Conservation (phyloP, 2,888 invertebrate genomes). For the Thumatha senex region DNA sequence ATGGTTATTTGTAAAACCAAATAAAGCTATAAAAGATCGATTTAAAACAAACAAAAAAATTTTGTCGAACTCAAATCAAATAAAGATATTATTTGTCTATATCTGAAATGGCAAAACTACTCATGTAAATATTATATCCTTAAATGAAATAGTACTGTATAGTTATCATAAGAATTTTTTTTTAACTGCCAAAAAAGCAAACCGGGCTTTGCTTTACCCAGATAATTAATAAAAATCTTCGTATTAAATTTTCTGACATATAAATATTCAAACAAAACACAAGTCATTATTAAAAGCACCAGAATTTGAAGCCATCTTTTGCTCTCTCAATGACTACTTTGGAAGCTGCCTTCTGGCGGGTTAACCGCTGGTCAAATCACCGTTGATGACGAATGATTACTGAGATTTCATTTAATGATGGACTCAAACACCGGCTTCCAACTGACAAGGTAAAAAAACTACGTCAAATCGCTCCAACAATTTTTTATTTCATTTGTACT, state of each 20-base stretch:
- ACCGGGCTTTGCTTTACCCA: no score
- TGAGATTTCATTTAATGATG: slow-evolving; percentile 77
- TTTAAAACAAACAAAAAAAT: background rate
- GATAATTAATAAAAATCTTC: no score
- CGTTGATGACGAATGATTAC: slow-evolving; percentile 81
- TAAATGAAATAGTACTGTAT: no score
- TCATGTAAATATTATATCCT: no score
- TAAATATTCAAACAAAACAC: slow-evolving; percentile 38
- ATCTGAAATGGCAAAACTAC: no score
- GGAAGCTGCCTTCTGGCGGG: slow-evolving; percentile 63
- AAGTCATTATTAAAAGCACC: slow-evolving; percentile 48
- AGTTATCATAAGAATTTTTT: no score
- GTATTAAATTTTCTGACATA: slow-evolving; percentile 10
- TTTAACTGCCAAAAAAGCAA: no score
- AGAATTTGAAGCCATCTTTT: slow-evolving; percentile 48
- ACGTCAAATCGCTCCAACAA: slow-evolving; percentile 44
- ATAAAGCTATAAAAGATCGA: background rate
- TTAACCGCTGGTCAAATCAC: slow-evolving; percentile 71
- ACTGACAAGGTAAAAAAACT: slow-evolving; percentile 62
- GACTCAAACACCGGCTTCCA: slow-evolving; percentile 59
- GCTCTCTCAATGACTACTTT: slow-evolving; percentile 59
- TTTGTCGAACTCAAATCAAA: background rate
- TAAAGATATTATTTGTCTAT: no score
- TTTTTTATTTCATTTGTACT: slow-evolving; percentile 41
- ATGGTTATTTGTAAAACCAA: background rate